phyloP scores from a whole-genome alignment of 2,888 invertebrate species.

The Patella pellucida region DNA sequence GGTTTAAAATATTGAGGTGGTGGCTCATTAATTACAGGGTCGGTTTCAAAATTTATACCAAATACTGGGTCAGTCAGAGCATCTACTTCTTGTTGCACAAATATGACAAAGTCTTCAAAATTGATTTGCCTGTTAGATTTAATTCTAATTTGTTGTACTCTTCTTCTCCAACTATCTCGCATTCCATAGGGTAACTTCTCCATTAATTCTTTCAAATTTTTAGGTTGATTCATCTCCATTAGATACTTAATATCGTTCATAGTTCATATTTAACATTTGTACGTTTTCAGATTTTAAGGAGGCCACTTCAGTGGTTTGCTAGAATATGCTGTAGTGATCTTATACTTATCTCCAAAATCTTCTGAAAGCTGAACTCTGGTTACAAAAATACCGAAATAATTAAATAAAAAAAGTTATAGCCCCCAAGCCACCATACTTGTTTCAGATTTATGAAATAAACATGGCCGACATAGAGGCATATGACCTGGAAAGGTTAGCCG shows the following conservation, averaged over 20 bases:
- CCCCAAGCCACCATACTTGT: too few relatives aligned
- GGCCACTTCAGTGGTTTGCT: background rate
- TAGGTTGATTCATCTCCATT: background rate
- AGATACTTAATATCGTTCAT: background rate
- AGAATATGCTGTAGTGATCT: background rate
- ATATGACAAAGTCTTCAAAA: background rate
- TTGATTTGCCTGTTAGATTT: background rate
- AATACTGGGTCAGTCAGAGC: background rate
- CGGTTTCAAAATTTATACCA: background rate
- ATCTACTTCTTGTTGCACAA: background rate
- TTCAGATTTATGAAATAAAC: too few relatives aligned
- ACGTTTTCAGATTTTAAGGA: background rate
- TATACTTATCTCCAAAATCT: background rate
- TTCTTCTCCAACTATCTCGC: background rate
- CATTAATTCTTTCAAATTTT: background rate
- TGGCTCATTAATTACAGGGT: background rate
- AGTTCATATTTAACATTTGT: background rate
- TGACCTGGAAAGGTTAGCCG: too few relatives aligned
- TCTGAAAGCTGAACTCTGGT: background rate
- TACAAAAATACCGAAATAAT: too few relatives aligned
- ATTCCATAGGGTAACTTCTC: background rate
- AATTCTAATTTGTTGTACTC: background rate
- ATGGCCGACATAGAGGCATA: too few relatives aligned
- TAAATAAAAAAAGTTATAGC: too few relatives aligned
- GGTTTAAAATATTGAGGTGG: background rate